Evolutionary conservation across 2,797 vertebrate species (phyloP).

Genomic region (Mycteria americana): DNA sequence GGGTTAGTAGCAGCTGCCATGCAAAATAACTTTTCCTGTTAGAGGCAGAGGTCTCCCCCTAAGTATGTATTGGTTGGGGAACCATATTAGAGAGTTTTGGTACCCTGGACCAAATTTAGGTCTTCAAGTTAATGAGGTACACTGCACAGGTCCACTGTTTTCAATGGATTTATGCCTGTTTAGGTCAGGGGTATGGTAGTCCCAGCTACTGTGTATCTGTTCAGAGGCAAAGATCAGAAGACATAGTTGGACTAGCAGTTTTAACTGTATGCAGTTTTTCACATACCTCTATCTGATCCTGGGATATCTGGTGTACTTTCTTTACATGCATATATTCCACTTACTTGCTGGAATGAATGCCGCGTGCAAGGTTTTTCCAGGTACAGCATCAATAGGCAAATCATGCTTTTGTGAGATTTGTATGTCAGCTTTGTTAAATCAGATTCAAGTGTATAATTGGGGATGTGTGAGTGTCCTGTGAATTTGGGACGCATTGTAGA

Average conservation of each 20-base stretch:
- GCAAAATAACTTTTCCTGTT: not conserved
- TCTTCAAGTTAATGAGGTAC: not conserved
- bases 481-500: rapidly evolving
- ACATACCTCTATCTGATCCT: not conserved
- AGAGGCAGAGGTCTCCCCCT: not conserved
- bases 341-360: not conserved
- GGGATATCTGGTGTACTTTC: not conserved
- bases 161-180: not conserved
- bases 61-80: not conserved
- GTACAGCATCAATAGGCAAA: not conserved
- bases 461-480: not conserved
- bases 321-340: not conserved
- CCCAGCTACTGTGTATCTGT: not conserved
- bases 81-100: not conserved
- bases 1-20: not conserved
- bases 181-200: not conserved
- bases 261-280: not conserved
- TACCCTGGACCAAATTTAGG: not conserved
- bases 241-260: not conserved
- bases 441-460: not conserved
- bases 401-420: not conserved
- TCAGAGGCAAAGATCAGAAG: not conserved
- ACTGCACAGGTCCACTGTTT: not conserved
- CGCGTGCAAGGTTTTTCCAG: not conserved
- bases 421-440: not conserved